A percentile compares a stretch with the other conserved stretches of the same genome.
Evolutionary conservation across 1,140 invertebrate species (phyloP).

Genomic region (Leptestheria dahalacensis): DNA sequence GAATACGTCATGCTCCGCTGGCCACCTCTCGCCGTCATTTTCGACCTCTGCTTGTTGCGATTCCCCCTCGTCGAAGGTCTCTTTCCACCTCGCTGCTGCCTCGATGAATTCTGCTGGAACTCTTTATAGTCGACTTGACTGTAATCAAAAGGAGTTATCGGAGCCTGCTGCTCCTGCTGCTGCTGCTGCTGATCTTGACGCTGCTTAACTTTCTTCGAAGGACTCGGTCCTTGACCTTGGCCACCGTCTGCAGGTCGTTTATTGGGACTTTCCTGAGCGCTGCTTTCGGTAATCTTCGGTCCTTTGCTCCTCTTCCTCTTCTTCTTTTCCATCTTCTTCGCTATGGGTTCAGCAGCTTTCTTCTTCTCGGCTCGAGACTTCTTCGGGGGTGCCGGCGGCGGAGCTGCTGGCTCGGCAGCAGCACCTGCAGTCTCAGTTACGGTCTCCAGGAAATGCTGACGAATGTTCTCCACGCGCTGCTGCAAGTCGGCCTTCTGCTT

Average conservation of each 20-base stretch:
- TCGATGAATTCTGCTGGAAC: background rate
- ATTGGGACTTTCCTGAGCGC: too few relatives aligned
- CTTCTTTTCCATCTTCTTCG: background rate
- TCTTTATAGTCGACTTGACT: slow-evolving; percentile 13
- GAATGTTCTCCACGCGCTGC: background rate
- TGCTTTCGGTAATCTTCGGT: background rate
- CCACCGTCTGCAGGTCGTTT: too few relatives aligned
- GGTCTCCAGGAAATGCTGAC: background rate
- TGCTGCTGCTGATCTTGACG: background rate
- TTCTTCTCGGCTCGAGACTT: too few relatives aligned
- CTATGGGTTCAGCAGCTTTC: background rate
- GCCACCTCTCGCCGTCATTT: background rate
- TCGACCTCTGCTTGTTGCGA: background rate
- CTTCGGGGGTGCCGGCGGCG: too few relatives aligned
- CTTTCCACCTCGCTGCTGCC: background rate
- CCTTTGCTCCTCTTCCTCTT: background rate
- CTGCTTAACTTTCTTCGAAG: background rate
- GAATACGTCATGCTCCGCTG: background rate
- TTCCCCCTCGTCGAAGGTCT: background rate
- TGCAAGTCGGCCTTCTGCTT: background rate
- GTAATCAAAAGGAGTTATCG: slow-evolving; percentile 15
- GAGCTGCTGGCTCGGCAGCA: too few relatives aligned
- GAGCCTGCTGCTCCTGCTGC: background rate
- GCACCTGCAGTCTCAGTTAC: too few relatives aligned
- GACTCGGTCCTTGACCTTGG: background rate